Evolutionary conservation across 1,140 invertebrate genomes (phyloP), one percentile per base, ranked within the genome.

Genomic region (Homalodisca vitripennis): DNA sequence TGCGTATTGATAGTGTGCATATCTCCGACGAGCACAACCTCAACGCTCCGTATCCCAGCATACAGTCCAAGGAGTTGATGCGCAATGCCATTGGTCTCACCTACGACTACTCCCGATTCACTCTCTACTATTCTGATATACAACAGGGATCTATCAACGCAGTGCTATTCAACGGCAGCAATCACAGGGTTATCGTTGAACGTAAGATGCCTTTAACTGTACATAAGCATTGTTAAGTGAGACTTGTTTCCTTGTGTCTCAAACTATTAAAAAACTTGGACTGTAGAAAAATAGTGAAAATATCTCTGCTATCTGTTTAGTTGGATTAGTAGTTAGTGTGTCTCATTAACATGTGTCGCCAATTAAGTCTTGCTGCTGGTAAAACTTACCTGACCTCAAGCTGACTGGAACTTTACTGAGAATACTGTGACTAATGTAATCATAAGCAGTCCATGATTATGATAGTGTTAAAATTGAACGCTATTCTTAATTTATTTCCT

Each of bases 41-140:
- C 65, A 94, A 93, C 76, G 84, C 90, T 30, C 92, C 93, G 0
- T 87, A 90, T 70, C 84, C 87, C 41, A 82, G 85, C n/a, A 92
- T 95, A 31, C 83, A 87, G 68, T 86, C 90, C 73, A 84, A 83
- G 65, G 84, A 86, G 1, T 78, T 87, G 68, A 90, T 95, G 84
- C 82, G 89, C 53, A 94, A 95, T 80, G 92, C 92, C 2, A 94
- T 95, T 74, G 92, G 90, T 30, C 82, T 97, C 3, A 85, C 90
- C 1, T 93, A 89, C 79, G 91, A 94, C 80, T 93, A 92, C 77
- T 80, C 81, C 67, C 80, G 80, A 1, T 80, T 87, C 66, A 79
- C 86, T 53, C 79, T 95, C 22, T 95, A 92, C 80, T 96, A 93
- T 80, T 94, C 92, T 0, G 94, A 95, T 78, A 93, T 95, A 72